Evolutionary conservation across 1,140 invertebrate species (phyloP).

Genomic region (Orussus abietinus): DNA sequence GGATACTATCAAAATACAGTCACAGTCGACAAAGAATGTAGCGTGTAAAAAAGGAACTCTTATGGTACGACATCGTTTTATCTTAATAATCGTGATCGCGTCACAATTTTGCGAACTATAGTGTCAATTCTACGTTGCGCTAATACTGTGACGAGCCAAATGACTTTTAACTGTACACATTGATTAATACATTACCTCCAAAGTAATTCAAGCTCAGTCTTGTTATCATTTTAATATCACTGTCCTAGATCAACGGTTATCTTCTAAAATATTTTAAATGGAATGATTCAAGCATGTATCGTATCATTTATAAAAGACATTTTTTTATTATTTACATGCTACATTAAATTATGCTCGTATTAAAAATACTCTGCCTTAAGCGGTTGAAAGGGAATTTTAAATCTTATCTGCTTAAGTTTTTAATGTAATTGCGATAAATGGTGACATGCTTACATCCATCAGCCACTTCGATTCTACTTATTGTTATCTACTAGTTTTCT

Average conservation of each 20-base stretch:
- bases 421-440: conserved; percentile 7
- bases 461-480: conserved; percentile 1
- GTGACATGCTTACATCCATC: conserved; percentile 2
- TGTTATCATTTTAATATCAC: conserved; percentile 26
- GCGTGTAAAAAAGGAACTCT: conserved; percentile 26
- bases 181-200: conserved; percentile 48
- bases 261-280: too few species aligned
- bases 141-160: conserved; percentile 54
- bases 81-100: conserved; percentile 39
- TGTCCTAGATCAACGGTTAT: too few species aligned
- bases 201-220: conserved; percentile 31
- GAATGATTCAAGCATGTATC: too few species aligned
- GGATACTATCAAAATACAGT: conserved; percentile 45
- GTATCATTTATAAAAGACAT: conserved; percentile 13
- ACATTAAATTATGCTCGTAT: not conserved
- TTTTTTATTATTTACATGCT: conserved; percentile 14
- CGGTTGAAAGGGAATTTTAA: not conserved
- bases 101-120: conserved; percentile 45
- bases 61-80: conserved; percentile 31
- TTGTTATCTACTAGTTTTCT: conserved; percentile 34
- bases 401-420: not conserved
- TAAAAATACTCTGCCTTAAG: not conserved
- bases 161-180: conserved; percentile 55
- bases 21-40: conserved; percentile 30
- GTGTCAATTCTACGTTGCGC: conserved; percentile 50